These are phyloP conservation scores for Coleophora flavipennella DNA, from an alignment of 2,888 invertebrate genomes.

Conservation along the genomic window DNA sequence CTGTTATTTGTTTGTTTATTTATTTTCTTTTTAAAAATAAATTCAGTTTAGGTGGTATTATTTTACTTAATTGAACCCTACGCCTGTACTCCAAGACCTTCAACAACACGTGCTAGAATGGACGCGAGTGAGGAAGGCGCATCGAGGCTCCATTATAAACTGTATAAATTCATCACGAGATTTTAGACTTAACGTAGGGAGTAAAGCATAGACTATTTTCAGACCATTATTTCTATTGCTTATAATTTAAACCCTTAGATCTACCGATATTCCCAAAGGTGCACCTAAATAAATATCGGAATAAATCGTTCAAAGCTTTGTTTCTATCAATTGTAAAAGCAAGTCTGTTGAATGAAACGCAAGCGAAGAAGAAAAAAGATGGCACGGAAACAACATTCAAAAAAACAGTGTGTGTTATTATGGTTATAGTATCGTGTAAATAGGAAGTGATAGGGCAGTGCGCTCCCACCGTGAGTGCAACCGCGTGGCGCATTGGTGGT, in stretches of 20 bases:
- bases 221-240: constrained; percentile 45
- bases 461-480: constrained; percentile 52
- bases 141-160: too few species aligned
- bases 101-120: too few species aligned
- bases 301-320: constrained; percentile 19
- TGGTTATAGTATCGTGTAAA: constrained; percentile 58
- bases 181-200: constrained; percentile 32
- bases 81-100: too few species aligned
- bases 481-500: constrained; percentile 38
- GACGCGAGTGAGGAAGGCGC: too few species aligned
- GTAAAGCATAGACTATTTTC: constrained; percentile 42
- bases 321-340: constrained; percentile 4
- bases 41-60: too few species aligned
- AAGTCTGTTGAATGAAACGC: background rate
- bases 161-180: too few species aligned
- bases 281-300: constrained; percentile 28
- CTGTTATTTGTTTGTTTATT: too few species aligned
- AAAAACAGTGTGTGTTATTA: constrained; percentile 44
- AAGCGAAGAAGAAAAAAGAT: too few species aligned
- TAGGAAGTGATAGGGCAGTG: constrained; percentile 63
- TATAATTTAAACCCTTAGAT: constrained; percentile 39
- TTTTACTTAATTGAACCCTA: too few species aligned
- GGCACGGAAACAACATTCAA: too few species aligned
- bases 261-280: constrained; percentile 29
- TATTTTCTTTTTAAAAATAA: too few species aligned